A percentile compares a stretch with the other conserved stretches of the same genome.
These are phyloP conservation scores for Leptinotarsa rubiginosa DNA, from an alignment of 2,888 invertebrate genomes.

Conservation along the genomic window DNA sequence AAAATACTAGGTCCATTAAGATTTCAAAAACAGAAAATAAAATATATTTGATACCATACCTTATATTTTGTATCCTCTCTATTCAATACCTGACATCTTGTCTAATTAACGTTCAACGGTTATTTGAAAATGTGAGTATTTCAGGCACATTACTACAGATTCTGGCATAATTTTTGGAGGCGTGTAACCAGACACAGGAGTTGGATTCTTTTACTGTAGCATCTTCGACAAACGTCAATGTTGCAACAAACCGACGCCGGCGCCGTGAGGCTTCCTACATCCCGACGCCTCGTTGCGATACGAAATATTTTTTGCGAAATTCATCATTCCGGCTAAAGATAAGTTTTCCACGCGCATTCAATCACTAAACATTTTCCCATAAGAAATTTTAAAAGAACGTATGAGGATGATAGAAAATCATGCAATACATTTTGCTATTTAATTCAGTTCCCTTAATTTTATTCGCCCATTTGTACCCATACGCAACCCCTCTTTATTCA, in stretches of 20 bases:
- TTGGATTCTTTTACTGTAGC: slow-evolving; percentile 38
- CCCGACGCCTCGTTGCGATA: slow-evolving; percentile 29
- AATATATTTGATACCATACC: background rate
- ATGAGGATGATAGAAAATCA: no score
- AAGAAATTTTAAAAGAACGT: no score
- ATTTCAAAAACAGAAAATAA: background rate
- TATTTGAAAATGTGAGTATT: slow-evolving; percentile 17
- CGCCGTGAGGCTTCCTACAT: slow-evolving; percentile 39
- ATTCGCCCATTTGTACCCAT: background rate
- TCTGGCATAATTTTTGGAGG: slow-evolving; percentile 34
- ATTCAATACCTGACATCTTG: slow-evolving; percentile 31
- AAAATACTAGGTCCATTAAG: background rate
- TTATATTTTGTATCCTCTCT: background rate
- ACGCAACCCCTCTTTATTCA: background rate
- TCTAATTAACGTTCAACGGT: slow-evolving; percentile 12
- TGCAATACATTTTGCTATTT: background rate
- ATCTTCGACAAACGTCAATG: slow-evolving; percentile 45
- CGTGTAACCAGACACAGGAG: slow-evolving; percentile 33
- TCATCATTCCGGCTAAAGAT: background rate
- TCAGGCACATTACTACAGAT: slow-evolving; percentile 17
- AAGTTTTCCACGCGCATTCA: no score
- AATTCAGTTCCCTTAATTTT: background rate
- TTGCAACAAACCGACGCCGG: slow-evolving; percentile 45
- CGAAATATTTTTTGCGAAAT: slow-evolving; percentile 28
- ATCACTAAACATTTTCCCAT: no score